Base-by-base conservation (phyloP, 2,888 invertebrate species). In the Sarcophaga subvicina region DNA sequence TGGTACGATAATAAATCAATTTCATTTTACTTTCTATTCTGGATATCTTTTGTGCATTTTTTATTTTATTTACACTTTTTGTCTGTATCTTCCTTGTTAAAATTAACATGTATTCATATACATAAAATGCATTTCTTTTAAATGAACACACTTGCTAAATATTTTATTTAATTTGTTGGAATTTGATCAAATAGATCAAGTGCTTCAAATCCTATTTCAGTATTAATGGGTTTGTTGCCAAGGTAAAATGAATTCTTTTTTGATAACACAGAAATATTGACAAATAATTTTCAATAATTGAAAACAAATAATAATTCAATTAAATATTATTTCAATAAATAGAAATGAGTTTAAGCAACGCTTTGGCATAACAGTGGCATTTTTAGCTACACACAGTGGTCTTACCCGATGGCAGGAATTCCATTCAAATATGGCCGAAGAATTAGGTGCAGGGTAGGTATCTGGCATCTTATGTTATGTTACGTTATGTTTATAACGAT, bases 161-260 rank as follows among this genome's bases (percentile, higher is more conserved):
- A 49, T 54, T 54, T 14, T 17, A 17, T 54, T 4, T 54, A 12
- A 14, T 54, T 54, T 54, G 12, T 17, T 17, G 54, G 54, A 54
- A 67, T 93, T 83, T 79, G 94, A 94, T 94, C 94, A 94, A 95
- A 95, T 95, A 95, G 95, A 95, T 91, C 93, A 92, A 96, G 96
- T 94, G 97, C 97, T 94, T 93, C 94, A 94, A 96, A 96, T 95
- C 97, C 97, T 94, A 97, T 98, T 95, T 97, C 97, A 94, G 97
- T 96, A 95, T 96, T 98, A 96, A 97, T 98, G 96, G 97, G 97
- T 95, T 96, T 97, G 94, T 95, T 98, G 95, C 96, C 98, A 96
- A 98, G 98, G 98, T 98, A 98, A 96, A 86, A 83, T 76, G 20
- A 49, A 6, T 60, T 76, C 45, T 59, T 47, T 73, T n/a, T 54